Percentiles rank a stretch among this genome's conserved stretches.
phyloP scores from a whole-genome alignment of 2,797 vertebrate genomes.

The Eurystomus glaucurus region DNA sequence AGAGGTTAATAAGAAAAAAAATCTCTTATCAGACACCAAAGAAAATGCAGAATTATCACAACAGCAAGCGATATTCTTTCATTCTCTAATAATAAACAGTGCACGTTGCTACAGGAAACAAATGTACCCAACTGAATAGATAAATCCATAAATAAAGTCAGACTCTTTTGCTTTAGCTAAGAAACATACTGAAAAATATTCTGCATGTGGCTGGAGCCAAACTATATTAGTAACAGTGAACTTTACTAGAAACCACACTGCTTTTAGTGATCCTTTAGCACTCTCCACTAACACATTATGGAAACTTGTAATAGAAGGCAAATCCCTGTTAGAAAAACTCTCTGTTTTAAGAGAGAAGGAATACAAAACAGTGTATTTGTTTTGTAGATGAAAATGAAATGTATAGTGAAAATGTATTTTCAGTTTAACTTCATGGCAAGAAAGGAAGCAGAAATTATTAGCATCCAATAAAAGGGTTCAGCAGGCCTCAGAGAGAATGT shows the following conservation, averaged over 20 bases:
- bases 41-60: conserved; percentile 65
- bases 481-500: background rate
- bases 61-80: conserved; percentile 60
- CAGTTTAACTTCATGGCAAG: background rate
- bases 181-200: conserved; percentile 38
- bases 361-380: background rate
- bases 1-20: conserved; percentile 68
- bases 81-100: conserved; percentile 50
- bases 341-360: background rate
- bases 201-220: background rate
- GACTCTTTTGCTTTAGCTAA: conserved; percentile 28
- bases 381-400: too few relatives aligned
- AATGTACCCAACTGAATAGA: conserved; percentile 38
- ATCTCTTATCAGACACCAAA: conserved; percentile 60
- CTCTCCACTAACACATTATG: background rate
- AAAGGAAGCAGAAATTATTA: background rate
- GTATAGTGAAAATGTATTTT: background rate
- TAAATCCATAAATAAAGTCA: conserved; percentile 47
- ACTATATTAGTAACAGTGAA: background rate
- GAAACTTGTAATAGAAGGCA: background rate
- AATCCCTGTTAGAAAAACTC: background rate
- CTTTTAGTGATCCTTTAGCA: background rate
- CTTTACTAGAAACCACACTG: background rate
- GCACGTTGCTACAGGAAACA: conserved; percentile 61
- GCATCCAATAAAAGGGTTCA: background rate